Conservation (phyloP, 1,140 invertebrate species). For the Tetraneura akinire region DNA sequence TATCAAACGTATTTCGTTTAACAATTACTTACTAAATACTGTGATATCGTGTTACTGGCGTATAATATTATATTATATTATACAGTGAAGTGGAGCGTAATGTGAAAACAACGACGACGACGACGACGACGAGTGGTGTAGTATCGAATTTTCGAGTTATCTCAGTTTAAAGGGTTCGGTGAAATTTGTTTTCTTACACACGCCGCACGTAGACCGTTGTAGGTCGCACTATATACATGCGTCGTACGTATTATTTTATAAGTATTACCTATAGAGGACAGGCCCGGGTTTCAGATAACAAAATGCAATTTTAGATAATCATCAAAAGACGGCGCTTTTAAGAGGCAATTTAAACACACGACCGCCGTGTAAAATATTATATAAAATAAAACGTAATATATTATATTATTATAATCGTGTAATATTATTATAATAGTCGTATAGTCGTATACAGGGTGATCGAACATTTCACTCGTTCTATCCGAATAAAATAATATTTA, state of each 20-base stretch:
- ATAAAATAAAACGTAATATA: no score
- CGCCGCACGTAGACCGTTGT: no score
- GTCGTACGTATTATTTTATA: not conserved
- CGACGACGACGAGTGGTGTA: not conserved
- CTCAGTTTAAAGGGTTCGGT: not conserved
- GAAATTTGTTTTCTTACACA: constrained; percentile 5
- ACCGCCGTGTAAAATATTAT: no score
- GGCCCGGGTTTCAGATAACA: constrained; percentile 42
- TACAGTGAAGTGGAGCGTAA: not conserved
- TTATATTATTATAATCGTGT: no score
- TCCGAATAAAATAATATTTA: no score
- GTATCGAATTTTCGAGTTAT: constrained; percentile 5
- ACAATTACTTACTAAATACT: not conserved
- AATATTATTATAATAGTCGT: no score
- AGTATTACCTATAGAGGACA: constrained; percentile 33
- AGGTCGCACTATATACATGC: not conserved
- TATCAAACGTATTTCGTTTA: not conserved
- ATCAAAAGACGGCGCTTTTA: constrained; percentile 47
- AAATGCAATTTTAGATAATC: constrained; percentile 52
- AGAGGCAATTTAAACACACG: constrained; percentile 47
- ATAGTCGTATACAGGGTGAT: no score
- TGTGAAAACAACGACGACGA: not conserved
- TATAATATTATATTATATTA: no score
- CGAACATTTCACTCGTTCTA: no score
- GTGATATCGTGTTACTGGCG: not conserved